Percentiles rank a stretch among this genome's conserved stretches.
Evolutionary conservation across 2,113 vertebrate genomes (phyloP).

Genomic region (Ahaetulla prasina): DNA sequence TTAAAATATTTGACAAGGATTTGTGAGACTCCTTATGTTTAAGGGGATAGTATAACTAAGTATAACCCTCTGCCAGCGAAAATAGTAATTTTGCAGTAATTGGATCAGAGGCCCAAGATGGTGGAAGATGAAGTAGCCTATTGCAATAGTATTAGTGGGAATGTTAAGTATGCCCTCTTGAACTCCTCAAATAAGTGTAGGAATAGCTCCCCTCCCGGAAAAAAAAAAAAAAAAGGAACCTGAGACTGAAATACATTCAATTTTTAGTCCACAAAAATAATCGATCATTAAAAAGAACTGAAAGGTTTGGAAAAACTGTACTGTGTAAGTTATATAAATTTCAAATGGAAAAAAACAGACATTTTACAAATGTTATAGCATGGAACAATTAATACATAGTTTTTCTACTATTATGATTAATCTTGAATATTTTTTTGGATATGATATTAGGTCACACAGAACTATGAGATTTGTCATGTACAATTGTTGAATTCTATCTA

Average conservation of each 20-base stretch:
- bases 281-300: conserved; percentile 52
- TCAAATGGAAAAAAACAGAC: conserved; percentile 43
- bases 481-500: conserved; percentile 60
- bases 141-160: background rate
- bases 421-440: conserved; percentile 41
- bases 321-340: conserved; percentile 49
- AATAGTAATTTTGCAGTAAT: background rate
- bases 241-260: conserved; percentile 52
- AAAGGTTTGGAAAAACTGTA: conserved; percentile 27
- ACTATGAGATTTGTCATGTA: conserved; percentile 62
- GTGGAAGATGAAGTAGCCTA: background rate
- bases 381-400: conserved; percentile 50
- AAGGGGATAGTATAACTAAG: background rate
- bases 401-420: conserved; percentile 45
- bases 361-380: conserved; percentile 57
- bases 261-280: conserved; percentile 56
- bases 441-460: conserved; percentile 48
- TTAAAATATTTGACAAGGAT: background rate
- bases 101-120: background rate
- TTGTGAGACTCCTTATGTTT: background rate
- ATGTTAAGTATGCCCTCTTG: background rate
- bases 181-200: conserved; percentile 18
- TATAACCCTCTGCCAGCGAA: too few relatives aligned
- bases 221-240: background rate
- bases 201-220: background rate